These are phyloP conservation scores for Platycnemis pennipes DNA, from an alignment of 2,888 invertebrate species.

Conservation along the genomic window DNA sequence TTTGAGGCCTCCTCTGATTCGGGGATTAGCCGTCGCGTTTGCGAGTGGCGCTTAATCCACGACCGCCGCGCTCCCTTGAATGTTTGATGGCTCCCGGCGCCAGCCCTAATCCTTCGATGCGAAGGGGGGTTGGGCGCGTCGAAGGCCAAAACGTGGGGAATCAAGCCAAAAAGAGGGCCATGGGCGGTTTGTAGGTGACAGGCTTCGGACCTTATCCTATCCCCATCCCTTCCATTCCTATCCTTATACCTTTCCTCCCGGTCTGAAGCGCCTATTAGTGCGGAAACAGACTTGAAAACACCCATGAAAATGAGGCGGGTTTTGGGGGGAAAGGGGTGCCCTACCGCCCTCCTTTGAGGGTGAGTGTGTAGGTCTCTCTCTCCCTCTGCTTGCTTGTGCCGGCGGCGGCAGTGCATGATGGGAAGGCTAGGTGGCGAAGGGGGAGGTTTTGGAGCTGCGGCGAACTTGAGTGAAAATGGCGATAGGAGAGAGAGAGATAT, in stretches of 20 bases:
- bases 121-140: constrained; percentile 16
- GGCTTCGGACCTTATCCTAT: too few relatives aligned
- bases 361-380: not conserved
- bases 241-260: too few relatives aligned
- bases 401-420: not conserved
- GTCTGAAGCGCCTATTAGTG: too few relatives aligned
- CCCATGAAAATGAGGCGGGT: too few relatives aligned
- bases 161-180: not conserved
- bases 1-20: constrained; percentile 60
- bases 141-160: constrained; percentile 49
- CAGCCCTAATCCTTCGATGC: constrained; percentile 49
- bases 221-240: too few relatives aligned
- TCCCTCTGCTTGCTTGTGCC: not conserved
- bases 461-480: not conserved
- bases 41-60: constrained; percentile 66
- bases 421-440: not conserved
- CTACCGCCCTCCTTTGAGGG: too few relatives aligned
- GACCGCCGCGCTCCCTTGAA: constrained; percentile 56
- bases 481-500: not conserved
- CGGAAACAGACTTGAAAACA: too few relatives aligned
- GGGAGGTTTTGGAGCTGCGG: not conserved
- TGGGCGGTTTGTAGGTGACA: not conserved
- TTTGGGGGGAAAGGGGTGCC: too few relatives aligned
- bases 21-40: constrained; percentile 64
- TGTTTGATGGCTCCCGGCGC: constrained; percentile 57